Evolutionary conservation across 2,888 invertebrate genomes (phyloP), one percentile per base, ranked within the genome.

Genomic region (Gonocerus acuteangulatus): DNA sequence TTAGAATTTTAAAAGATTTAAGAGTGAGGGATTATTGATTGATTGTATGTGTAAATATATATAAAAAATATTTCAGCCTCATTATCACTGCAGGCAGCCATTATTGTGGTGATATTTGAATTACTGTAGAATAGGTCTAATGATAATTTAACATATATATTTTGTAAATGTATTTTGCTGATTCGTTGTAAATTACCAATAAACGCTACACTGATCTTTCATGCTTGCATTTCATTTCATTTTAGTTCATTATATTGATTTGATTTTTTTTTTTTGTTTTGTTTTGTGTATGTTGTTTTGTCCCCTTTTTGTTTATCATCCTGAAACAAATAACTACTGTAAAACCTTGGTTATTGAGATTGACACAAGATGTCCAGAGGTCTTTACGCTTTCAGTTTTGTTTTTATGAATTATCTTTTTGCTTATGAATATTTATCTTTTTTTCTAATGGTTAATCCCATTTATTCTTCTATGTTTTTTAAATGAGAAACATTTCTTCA

Each of bases 61-160:
- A 45, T n/a, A 18, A 54, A n/a, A 39, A 42, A 19, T 54, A 54
- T 39, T 27, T 44, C 27, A 47, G 42, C 45, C 49, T 65, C 62
- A 58, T 59, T 57, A 61, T 78, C 76, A 75, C 75, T 76, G 74
- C 74, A 69, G 72, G 74, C 75, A 74, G 74, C 73, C 69, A 69
- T 64, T 59, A 16, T 16, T 34, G 48, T 47, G 32, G 57, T 57
- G 57, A 57, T 57, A 45, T 18, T 57, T 44, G 19, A 32, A 47
- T 45, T n/a, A 44, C 22, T 57, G 57, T 57, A 57, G 57, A 27
- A 9, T 39, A 39, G 13, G 15, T 39, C 44, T 57, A 57, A 32
- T 32, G 23, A 22, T 34, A 19, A 42, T 36, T 19, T 54, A 19
- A n/a, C 16, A 27, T 57, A 44, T 57, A 57, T 45, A 57, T 57